A percentile compares a stretch with the other conserved stretches of the same genome.
Evolutionary conservation across 2,888 invertebrate genomes (phyloP).

Genomic region (Drosophila melanosoma): DNA sequence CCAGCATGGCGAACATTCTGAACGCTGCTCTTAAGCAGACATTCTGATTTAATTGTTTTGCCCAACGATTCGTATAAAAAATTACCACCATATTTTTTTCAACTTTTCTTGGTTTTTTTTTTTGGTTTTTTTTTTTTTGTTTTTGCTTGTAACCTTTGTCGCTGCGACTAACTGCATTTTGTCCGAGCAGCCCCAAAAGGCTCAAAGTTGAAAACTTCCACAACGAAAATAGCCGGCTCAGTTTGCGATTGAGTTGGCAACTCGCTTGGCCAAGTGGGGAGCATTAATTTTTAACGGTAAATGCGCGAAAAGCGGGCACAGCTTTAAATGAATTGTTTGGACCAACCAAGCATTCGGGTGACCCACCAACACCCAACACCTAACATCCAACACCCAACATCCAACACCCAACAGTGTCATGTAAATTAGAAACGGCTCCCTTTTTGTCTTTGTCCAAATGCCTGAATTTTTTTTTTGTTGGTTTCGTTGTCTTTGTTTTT

Average conservation of each 20-base stretch:
- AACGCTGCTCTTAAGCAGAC: slow-evolving; percentile 62
- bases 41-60: slow-evolving; percentile 80
- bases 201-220: slow-evolving; percentile 16
- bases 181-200: slow-evolving; percentile 19
- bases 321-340: slow-evolving; percentile 73
- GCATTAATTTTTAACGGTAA: slow-evolving; percentile 83
- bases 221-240: slow-evolving; percentile 19
- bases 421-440: slow-evolving; percentile 77
- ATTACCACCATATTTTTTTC: slow-evolving; percentile 45
- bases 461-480: neutral
- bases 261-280: slow-evolving; percentile 68
- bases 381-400: slow-evolving; percentile 9
- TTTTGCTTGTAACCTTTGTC: slow-evolving; percentile 7
- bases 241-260: slow-evolving; percentile 69
- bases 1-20: slow-evolving; percentile 59
- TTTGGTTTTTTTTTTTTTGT: neutral
- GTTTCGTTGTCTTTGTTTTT: neutral
- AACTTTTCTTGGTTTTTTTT: neutral
- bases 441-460: slow-evolving; percentile 54
- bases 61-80: slow-evolving; percentile 59
- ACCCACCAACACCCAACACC: neutral
- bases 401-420: slow-evolving; percentile 49
- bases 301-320: slow-evolving; percentile 73
- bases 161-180: slow-evolving; percentile 41
- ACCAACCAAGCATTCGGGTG: slow-evolving; percentile 25